Conservation (phyloP, 1,140 invertebrate species). For the Andricus grossulariae region DNA sequence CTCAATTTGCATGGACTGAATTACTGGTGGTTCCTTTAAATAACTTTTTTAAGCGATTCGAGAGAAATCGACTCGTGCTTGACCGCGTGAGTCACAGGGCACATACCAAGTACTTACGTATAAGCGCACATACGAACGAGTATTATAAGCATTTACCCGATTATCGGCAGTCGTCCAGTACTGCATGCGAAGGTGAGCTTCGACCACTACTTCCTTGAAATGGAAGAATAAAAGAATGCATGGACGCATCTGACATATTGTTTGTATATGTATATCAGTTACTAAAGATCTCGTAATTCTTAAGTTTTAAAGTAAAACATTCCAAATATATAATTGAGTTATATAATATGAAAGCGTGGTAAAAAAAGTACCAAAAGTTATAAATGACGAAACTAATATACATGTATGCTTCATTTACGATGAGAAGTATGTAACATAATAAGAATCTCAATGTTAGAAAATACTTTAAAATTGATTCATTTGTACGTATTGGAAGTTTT, state of each 20-base stretch:
- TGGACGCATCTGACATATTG: too few relatives aligned
- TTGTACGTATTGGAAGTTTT: background rate
- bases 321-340: too few relatives aligned
- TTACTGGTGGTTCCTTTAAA: conserved; percentile 1
- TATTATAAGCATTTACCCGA: background rate
- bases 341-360: too few relatives aligned
- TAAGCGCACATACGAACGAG: background rate
- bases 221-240: background rate
- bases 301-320: too few relatives aligned
- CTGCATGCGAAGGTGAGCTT: background rate
- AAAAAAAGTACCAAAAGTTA: background rate
- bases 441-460: too few relatives aligned
- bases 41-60: background rate
- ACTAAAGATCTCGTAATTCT: too few relatives aligned
- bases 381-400: background rate
- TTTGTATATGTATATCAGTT: too few relatives aligned
- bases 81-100: conserved; percentile 28
- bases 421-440: too few relatives aligned
- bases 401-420: too few relatives aligned
- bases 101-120: conserved; percentile 28
- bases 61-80: conserved; percentile 29
- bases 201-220: background rate
- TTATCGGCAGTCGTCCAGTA: conserved; percentile 1
- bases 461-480: too few relatives aligned
- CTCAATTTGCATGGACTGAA: background rate